Percentiles rank a stretch among this genome's conserved stretches.
phyloP scores from a whole-genome alignment of 2,888 invertebrate genomes.

The Cylloceria caligata region DNA sequence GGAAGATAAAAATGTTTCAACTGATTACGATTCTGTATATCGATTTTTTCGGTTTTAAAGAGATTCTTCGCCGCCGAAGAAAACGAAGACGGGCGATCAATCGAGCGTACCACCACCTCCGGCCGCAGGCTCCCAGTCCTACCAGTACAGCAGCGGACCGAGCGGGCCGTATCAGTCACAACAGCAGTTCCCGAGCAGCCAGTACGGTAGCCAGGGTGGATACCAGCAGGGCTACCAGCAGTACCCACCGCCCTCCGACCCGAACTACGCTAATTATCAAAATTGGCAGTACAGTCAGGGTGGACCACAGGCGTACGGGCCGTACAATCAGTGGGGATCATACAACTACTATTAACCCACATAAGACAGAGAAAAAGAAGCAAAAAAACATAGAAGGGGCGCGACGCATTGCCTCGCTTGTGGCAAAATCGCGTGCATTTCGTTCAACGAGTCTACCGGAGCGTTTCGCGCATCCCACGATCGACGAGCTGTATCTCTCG shows the following conservation, averaged over 20 bases:
- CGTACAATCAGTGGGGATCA: constrained; percentile 84
- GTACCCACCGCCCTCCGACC: constrained; percentile 83
- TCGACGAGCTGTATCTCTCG: background rate
- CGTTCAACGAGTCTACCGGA: background rate
- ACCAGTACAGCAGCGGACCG: constrained; percentile 84
- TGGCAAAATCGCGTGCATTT: constrained; percentile 1
- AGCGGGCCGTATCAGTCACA: constrained; percentile 82
- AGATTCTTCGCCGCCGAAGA: constrained; percentile 82
- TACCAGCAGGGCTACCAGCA: constrained; percentile 85
- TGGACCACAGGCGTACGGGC: constrained; percentile 83
- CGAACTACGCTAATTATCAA: constrained; percentile 83
- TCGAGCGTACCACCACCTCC: constrained; percentile 80
- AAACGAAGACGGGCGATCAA: constrained; percentile 80
- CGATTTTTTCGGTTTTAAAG: constrained; percentile 72
- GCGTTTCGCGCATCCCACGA: background rate
- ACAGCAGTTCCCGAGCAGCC: constrained; percentile 84
- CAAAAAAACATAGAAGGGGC: constrained; percentile 5
- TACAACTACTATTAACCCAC: constrained; percentile 82
- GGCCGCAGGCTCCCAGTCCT: constrained; percentile 81
- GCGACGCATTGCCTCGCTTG: constrained; percentile 22
- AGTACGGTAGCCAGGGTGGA: constrained; percentile 85
- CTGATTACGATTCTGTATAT: no score
- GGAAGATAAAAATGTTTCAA: no score
- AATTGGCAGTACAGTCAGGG: constrained; percentile 84
- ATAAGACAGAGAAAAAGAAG: constrained; percentile 26